phyloP scores from a whole-genome alignment of 2,113 vertebrate genomes.

The Machaerirhynchus nigripectus region DNA sequence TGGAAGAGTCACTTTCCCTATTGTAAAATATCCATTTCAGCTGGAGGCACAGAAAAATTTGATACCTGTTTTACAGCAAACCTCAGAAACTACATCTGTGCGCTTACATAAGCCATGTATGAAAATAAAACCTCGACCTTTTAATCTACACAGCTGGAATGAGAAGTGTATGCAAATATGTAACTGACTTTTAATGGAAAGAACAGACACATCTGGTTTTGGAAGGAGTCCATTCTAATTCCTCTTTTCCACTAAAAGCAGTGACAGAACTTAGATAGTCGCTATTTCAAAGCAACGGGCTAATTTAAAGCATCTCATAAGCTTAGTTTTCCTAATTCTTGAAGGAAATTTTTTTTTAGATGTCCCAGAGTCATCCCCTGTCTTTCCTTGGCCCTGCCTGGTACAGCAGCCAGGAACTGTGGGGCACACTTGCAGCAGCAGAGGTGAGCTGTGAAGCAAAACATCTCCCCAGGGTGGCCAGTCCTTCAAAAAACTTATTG shows the following conservation, averaged over 20 bases:
- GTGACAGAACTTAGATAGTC: background rate
- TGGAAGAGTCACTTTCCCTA: background rate
- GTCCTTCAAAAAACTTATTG: background rate
- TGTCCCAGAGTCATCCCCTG: background rate
- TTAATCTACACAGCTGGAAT: background rate
- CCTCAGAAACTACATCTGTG: background rate
- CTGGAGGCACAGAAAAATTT: background rate
- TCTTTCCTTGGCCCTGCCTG: background rate
- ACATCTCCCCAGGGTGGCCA: no score
- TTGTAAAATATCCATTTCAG: background rate
- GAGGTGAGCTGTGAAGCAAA: background rate
- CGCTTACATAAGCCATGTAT: background rate
- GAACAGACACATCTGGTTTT: background rate
- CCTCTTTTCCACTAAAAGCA: background rate
- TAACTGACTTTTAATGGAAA: background rate
- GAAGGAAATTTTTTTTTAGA: background rate
- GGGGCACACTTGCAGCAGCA: background rate
- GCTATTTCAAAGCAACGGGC: background rate
- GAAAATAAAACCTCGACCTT: background rate
- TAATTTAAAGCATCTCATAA: background rate
- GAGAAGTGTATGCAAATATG: background rate
- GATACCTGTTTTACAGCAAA: background rate
- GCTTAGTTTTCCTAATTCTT: background rate
- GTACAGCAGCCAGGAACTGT: background rate
- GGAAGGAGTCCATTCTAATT: background rate